phyloP scores from a whole-genome alignment of 2,888 invertebrate genomes.

The Ophion slaviceki region DNA sequence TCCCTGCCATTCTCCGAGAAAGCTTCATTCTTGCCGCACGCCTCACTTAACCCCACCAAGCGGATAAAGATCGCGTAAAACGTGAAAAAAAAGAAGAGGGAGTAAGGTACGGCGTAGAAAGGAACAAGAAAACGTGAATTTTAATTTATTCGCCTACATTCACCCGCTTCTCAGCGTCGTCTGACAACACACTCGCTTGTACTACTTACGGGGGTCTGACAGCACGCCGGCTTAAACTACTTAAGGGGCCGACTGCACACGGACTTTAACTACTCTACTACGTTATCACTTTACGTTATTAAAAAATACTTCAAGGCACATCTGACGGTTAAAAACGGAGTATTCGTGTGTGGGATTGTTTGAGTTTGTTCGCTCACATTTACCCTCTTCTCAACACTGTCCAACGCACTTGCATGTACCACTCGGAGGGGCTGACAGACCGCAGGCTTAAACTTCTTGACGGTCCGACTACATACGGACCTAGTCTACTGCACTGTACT shows the following conservation, averaged over 20 bases:
- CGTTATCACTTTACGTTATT: too few relatives aligned
- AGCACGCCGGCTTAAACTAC: background rate
- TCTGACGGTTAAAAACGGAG: too few relatives aligned
- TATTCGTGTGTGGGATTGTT: too few relatives aligned
- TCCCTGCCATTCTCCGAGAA: slow-evolving; percentile 3
- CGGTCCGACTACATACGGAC: too few relatives aligned
- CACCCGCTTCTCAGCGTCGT: background rate
- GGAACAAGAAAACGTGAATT: background rate
- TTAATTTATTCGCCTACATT: background rate
- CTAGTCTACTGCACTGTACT: too few relatives aligned
- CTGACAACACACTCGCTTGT: background rate
- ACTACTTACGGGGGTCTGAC: background rate
- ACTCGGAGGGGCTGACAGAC: too few relatives aligned
- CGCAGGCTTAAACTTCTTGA: too few relatives aligned
- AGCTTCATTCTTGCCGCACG: slow-evolving; percentile 37
- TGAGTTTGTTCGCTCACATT: too few relatives aligned
- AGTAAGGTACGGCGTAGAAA: background rate
- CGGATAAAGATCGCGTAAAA: slow-evolving; percentile 53
- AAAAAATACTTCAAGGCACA: too few relatives aligned
- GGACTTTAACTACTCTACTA: background rate
- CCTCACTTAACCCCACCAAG: slow-evolving; percentile 63
- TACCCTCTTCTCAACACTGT: too few relatives aligned
- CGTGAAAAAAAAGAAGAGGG: background rate
- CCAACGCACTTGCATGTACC: too few relatives aligned
- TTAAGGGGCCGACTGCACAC: background rate